Evolutionary conservation across 1,140 invertebrate genomes (phyloP).

Genomic region (Diachasma alloeum): DNA sequence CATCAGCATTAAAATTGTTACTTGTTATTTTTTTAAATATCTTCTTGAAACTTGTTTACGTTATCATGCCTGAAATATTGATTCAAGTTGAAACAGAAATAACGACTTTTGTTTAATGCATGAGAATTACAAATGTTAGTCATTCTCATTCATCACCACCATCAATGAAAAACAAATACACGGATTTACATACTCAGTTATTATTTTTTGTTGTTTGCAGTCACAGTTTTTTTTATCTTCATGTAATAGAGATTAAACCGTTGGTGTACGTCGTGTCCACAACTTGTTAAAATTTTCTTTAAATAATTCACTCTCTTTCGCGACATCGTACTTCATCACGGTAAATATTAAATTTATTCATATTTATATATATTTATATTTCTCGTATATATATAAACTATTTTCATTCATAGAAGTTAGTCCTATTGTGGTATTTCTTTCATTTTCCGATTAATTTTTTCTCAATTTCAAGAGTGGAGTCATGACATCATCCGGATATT

Average conservation of each 20-base stretch:
- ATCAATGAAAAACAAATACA: conserved; percentile 53
- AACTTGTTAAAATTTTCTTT: neutral
- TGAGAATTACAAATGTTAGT: too few species aligned
- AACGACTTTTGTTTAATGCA: conserved; percentile 39
- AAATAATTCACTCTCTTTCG: too few species aligned
- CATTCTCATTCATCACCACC: conserved; percentile 32
- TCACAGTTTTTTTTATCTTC: conserved; percentile 9
- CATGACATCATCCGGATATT: neutral
- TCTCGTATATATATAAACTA: conserved; percentile 30
- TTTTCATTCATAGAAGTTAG: conserved; percentile 44
- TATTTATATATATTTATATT: conserved; percentile 12
- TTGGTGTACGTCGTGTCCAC: too few species aligned
- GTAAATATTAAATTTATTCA: neutral
- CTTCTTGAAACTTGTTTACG: neutral
- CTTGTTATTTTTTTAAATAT: neutral
- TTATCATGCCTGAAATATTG: conserved; percentile 37
- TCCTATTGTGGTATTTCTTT: conserved; percentile 47
- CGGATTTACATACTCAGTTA: conserved; percentile 46
- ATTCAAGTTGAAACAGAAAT: conserved; percentile 40
- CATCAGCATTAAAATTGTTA: conserved; percentile 44
- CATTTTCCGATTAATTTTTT: conserved; percentile 36
- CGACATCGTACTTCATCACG: neutral
- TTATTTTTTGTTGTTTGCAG: neutral
- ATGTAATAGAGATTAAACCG: neutral
- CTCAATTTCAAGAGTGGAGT: conserved; percentile 2